Evolutionary conservation across 2,113 vertebrate species (phyloP).

Genomic region (Irena cyanogastra): DNA sequence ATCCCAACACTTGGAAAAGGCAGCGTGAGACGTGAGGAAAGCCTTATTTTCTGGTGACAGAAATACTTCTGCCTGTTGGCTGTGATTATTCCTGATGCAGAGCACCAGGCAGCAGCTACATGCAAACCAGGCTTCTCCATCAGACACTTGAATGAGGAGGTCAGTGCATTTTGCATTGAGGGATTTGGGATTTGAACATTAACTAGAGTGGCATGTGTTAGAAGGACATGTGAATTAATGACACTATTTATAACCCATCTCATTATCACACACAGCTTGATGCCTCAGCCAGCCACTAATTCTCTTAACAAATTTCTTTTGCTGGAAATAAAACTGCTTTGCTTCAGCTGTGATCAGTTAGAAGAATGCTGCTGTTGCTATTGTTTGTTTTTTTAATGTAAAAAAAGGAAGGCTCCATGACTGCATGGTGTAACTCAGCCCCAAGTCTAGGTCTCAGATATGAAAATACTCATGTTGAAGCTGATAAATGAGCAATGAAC

Average conservation of each 20-base stretch:
- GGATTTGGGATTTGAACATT: constrained; percentile 17
- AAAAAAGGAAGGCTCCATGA: neutral
- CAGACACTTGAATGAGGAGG: neutral
- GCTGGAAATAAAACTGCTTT: constrained; percentile 49
- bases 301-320: constrained; percentile 65
- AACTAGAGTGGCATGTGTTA: constrained; percentile 54
- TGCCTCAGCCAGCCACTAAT: constrained; percentile 66
- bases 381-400: neutral
- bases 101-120: neutral
- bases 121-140: neutral
- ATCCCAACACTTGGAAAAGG: neutral
- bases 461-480: neutral
- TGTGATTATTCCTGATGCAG: neutral
- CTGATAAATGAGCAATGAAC: constrained; percentile 36
- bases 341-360: constrained; percentile 20
- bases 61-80: neutral
- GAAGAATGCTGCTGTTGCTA: neutral
- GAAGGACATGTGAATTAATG: constrained; percentile 70
- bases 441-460: neutral
- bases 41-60: neutral
- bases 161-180: neutral
- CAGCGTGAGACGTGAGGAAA: neutral
- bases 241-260: constrained; percentile 74
- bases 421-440: neutral
- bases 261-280: constrained; percentile 73